Conservation (phyloP, 2,888 invertebrate genomes). For the Drosophila peninsularis region DNA sequence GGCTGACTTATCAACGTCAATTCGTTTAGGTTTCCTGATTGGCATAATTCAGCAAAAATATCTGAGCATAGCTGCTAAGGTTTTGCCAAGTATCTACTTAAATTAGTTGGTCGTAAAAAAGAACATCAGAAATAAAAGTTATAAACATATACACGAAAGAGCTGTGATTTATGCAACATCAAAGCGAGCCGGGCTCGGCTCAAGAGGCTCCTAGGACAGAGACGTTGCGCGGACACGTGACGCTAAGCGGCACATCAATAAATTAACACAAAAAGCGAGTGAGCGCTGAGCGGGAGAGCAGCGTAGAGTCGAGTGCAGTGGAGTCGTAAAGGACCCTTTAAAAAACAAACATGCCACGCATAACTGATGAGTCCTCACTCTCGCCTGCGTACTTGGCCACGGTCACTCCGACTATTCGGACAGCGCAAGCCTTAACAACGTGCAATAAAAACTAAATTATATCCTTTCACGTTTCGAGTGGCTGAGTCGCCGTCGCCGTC, state of each 20-base stretch:
- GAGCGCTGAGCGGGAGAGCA: constrained; percentile 4
- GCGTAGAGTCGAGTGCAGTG: constrained; percentile 1
- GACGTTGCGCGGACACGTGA: constrained; percentile 35
- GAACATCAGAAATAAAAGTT: background rate
- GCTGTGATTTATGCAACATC: constrained; percentile 57
- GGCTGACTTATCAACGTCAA: background rate
- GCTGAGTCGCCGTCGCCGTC: constrained; percentile 42
- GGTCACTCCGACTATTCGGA: constrained; percentile 5
- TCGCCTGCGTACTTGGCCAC: constrained; percentile 4
- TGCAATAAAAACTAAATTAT: constrained; percentile 81
- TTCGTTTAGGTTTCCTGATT: background rate
- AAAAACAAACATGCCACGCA: constrained; percentile 70
- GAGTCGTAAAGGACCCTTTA: constrained; percentile 59
- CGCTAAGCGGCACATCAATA: constrained; percentile 66
- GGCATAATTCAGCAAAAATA: background rate
- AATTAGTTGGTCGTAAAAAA: constrained; percentile 45
- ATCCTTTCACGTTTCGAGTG: constrained; percentile 78
- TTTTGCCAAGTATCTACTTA: constrained; percentile 10
- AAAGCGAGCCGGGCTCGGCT: constrained; percentile 38
- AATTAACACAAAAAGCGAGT: constrained; percentile 56
- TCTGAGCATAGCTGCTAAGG: background rate
- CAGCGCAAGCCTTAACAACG: constrained; percentile 49
- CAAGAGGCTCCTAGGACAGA: constrained; percentile 4
- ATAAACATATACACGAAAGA: constrained; percentile 5
- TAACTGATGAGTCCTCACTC: constrained; percentile 64